A percentile compares a stretch with the other conserved stretches of the same genome.
Conservation (phyloP, 2,888 invertebrate species). For the Mamestra brassicae region DNA sequence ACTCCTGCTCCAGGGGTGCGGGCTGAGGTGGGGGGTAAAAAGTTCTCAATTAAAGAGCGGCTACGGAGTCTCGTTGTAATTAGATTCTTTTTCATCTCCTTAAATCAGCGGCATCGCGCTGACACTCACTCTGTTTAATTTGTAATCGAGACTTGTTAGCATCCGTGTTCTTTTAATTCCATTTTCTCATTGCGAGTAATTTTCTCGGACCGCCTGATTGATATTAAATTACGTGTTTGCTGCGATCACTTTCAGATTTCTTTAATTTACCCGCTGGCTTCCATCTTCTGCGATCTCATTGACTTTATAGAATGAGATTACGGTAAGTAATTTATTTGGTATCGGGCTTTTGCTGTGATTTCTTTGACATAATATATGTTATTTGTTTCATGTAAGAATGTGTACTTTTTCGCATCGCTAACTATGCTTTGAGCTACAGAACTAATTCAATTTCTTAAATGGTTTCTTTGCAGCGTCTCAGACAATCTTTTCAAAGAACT, state of each 20-base stretch:
- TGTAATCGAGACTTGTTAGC: constrained; percentile 90
- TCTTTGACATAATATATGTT: constrained; percentile 16
- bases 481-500: background rate
- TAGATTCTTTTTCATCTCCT: constrained; percentile 90
- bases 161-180: constrained; percentile 85
- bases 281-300: constrained; percentile 49
- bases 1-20: constrained; percentile 54
- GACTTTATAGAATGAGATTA: constrained; percentile 50
- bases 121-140: constrained; percentile 89
- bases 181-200: constrained; percentile 80
- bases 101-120: constrained; percentile 85
- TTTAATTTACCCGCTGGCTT: constrained; percentile 57
- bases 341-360: constrained; percentile 30
- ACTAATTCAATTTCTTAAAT: constrained; percentile 8
- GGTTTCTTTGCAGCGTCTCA: constrained; percentile 5
- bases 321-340: constrained; percentile 55
- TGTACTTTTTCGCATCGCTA: background rate
- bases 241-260: constrained; percentile 65
- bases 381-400: constrained; percentile 9
- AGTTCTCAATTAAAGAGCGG: constrained; percentile 90
- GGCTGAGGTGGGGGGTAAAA: constrained; percentile 70
- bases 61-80: constrained; percentile 87
- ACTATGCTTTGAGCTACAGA: background rate
- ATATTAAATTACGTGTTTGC: constrained; percentile 80
- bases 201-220: constrained; percentile 79